A percentile compares a stretch with the other conserved stretches of the same genome.
Conservation (phyloP, 2,888 invertebrate genomes). For the Luperina nickerlii region DNA sequence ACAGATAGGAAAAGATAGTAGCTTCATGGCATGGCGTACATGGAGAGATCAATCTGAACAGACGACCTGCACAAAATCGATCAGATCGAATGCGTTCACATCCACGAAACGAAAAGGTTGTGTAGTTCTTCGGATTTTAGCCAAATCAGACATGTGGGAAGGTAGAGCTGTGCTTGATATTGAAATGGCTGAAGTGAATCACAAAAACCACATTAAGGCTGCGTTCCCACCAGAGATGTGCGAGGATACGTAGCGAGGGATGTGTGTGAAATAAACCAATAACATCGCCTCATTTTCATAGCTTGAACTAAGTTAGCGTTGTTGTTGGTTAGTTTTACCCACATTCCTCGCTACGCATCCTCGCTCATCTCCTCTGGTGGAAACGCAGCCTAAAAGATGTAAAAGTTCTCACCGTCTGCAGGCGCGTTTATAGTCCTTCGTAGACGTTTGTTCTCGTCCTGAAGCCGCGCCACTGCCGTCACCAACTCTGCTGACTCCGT, state of each 20-base stretch:
- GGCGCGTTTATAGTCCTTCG: slow-evolving; percentile 88
- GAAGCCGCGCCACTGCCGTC: slow-evolving; percentile 95
- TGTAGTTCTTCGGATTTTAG: not conserved
- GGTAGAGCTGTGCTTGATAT: not conserved
- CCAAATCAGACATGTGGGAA: not conserved
- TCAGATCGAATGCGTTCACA: not conserved
- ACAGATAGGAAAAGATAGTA: not conserved
- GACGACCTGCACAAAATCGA: not conserved
- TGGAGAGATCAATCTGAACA: not conserved
- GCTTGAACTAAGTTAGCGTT: too few species aligned
- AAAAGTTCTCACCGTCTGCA: slow-evolving; percentile 80
- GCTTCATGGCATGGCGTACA: not conserved
- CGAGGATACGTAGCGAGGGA: too few species aligned
- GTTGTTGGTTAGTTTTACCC: too few species aligned
- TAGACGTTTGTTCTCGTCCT: slow-evolving; percentile 97
- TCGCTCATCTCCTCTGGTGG: too few species aligned
- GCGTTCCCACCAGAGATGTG: too few species aligned
- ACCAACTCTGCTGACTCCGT: slow-evolving; percentile 97
- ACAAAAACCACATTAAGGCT: too few species aligned
- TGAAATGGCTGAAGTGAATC: not conserved
- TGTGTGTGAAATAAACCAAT: too few species aligned
- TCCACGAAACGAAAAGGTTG: not conserved
- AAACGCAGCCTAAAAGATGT: not conserved
- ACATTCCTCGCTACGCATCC: too few species aligned
- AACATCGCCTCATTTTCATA: too few species aligned